Base-by-base conservation (phyloP, 2,797 vertebrate species). In the Coranthus polyacanthus region DNA sequence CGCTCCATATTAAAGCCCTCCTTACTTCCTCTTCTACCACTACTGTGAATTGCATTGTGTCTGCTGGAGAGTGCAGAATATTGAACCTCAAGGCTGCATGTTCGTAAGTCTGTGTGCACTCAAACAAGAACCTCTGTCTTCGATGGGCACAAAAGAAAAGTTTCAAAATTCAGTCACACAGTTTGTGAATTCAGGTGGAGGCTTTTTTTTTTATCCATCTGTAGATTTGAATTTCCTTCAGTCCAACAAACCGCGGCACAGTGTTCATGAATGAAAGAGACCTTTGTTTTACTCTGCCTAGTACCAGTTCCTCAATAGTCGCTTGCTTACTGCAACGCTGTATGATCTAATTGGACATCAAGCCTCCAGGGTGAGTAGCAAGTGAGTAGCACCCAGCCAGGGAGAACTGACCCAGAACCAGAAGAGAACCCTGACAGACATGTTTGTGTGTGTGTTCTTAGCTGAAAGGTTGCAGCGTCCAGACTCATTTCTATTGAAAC, bases 281-380 rank as follows among this genome's bases (percentile, higher is more conserved):
- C 38, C 17, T 41, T 47, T 56, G 21, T 44, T 50, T 52, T 18
- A 16, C 47, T 37, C 15, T 20, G n/a, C 34, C 22, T 52, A 13
- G 16, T 45, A 15, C 24, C 58, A 21, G 12, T 4, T 56, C 34
- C 24, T 24, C 56, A n/a, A 67, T 8, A 53, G 59, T 63, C 10
- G 51, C 44, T 47, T 56, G 21, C 52, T 62, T 51, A 39, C 66
- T 63, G 68, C 69, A 47, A 34, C 32, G 12, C 38, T 60, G 29
- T 45, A 3, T 70, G 58, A 81, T 81, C 67, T 78, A 81, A 84
- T 71, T 78, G 77, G 81, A 79, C 69, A 60, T 49, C 32, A 42
- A 41, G 70, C 63, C 80, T 79, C 67, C 16, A 46, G 79, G 76
- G 72, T 54, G 62, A 74, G 38, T 44, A 59, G 24, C 65, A 79